These are phyloP conservation scores for Crossaster papposus DNA, from an alignment of 53 echinoderm and acorn worm species.

Conservation along the genomic window DNA sequence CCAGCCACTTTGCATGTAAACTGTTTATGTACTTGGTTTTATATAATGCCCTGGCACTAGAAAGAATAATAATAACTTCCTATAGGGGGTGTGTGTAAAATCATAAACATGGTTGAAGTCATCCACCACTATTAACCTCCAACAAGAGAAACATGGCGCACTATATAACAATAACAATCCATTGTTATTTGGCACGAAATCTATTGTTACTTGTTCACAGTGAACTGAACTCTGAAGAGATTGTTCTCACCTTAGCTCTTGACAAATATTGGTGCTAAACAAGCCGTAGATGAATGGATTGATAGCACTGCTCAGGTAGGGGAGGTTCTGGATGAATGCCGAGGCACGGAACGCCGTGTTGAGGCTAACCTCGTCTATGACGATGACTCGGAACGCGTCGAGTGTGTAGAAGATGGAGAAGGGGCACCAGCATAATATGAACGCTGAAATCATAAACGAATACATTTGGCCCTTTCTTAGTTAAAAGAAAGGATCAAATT, in stretches of 20 bases:
- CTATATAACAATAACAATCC: too few relatives aligned
- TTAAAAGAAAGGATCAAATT: background rate
- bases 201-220: too few relatives aligned
- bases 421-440: slow-evolving; percentile 90
- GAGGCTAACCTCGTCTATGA: background rate
- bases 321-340: slow-evolving; percentile 81
- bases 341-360: slow-evolving; percentile 60
- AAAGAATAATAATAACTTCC: too few relatives aligned
- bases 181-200: too few relatives aligned
- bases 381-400: slow-evolving; percentile 76
- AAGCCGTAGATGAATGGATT: slow-evolving; percentile 98
- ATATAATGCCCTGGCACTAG: too few relatives aligned
- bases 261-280: slow-evolving; percentile 97
- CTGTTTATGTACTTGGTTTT: too few relatives aligned
- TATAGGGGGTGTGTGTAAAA: too few relatives aligned
- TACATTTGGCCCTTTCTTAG: background rate
- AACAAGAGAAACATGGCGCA: too few relatives aligned
- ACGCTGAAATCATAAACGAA: slow-evolving; percentile 60
- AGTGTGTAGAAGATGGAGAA: slow-evolving; percentile 78
- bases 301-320: slow-evolving; percentile 92
- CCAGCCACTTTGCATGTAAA: too few relatives aligned
- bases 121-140: too few relatives aligned
- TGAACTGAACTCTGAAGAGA: background rate
- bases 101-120: too few relatives aligned
- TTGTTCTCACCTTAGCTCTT: slow-evolving; percentile 84